These are phyloP conservation scores for Bovichtus diacanthus DNA, from an alignment of 2,797 vertebrate genomes.

Conservation along the genomic window DNA sequence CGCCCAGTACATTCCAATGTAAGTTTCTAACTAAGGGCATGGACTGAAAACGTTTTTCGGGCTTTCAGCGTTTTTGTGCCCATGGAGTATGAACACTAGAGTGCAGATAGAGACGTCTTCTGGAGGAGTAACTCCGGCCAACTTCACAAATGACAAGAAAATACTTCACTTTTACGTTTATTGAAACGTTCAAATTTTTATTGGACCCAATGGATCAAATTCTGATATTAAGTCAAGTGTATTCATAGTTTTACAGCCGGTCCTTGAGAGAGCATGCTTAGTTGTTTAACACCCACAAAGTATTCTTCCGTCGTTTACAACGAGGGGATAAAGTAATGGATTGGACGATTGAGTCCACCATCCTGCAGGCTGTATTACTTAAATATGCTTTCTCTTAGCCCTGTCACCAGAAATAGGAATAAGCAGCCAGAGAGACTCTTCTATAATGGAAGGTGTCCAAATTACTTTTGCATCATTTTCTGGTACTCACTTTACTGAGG, in stretches of 20 bases:
- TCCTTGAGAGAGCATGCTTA: background rate
- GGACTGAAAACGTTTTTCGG: background rate
- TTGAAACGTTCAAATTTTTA: background rate
- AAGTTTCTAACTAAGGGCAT: background rate
- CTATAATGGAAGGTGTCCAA: conserved; percentile 4
- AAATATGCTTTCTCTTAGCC: background rate
- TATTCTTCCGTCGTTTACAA: background rate
- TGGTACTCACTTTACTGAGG: conserved; percentile 2
- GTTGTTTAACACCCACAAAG: background rate
- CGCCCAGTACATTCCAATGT: background rate
- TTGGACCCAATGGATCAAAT: background rate
- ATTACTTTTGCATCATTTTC: conserved; percentile 16
- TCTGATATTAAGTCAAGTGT: background rate
- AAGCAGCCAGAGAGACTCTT: background rate
- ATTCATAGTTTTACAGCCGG: accelerated
- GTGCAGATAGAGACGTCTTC: background rate
- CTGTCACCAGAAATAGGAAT: conserved; percentile 4
- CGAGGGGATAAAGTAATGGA: background rate
- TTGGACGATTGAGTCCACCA: background rate
- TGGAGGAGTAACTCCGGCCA: background rate
- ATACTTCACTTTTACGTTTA: background rate
- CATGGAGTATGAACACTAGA: background rate
- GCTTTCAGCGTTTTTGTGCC: background rate
- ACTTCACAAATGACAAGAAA: background rate
- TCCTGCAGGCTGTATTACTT: background rate